phyloP scores from a whole-genome alignment of 2,888 invertebrate genomes.

The Branchipolynoe longqiensis region DNA sequence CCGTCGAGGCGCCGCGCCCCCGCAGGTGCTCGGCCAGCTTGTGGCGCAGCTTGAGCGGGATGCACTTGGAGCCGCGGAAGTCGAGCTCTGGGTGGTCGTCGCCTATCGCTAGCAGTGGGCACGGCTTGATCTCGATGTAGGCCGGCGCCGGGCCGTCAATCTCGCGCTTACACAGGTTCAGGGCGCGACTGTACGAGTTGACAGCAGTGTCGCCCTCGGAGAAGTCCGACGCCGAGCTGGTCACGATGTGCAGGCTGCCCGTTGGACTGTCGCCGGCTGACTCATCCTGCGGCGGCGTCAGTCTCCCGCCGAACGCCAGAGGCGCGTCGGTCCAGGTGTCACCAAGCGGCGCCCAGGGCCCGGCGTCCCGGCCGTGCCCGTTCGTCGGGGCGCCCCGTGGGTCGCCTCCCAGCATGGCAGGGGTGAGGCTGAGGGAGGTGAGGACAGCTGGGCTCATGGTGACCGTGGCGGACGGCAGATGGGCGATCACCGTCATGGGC shows the following conservation, averaged over 20 bases:
- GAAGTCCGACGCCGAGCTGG: slow-evolving; percentile 10
- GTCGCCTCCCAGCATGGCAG: slow-evolving; percentile 17
- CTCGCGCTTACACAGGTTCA: slow-evolving; percentile 44
- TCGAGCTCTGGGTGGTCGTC: not conserved
- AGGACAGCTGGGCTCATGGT: slow-evolving; percentile 1
- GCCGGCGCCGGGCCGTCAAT: slow-evolving; percentile 16
- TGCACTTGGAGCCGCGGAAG: slow-evolving; percentile 8
- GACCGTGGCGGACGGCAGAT: not conserved
- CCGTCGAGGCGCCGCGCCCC: not conserved
- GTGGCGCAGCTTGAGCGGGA: slow-evolving; percentile 61
- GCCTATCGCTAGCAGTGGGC: not conserved
- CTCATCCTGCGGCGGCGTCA: not conserved
- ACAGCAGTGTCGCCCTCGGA: slow-evolving; percentile 22
- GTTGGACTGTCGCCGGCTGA: not conserved
- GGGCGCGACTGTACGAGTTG: not conserved
- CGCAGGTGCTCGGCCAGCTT: slow-evolving; percentile 57
- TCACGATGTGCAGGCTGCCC: slow-evolving; percentile 26
- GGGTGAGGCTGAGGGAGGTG: slow-evolving; percentile 46
- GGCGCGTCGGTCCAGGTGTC: too few relatives aligned
- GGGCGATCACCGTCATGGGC: too few relatives aligned
- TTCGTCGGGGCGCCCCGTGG: not conserved
- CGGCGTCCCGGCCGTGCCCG: not conserved
- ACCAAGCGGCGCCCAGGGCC: too few relatives aligned
- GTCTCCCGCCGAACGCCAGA: too few relatives aligned
- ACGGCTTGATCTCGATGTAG: slow-evolving; percentile 51